These are phyloP conservation scores for Vidua chalybeata DNA, from an alignment of 2,113 vertebrate genomes.

Conservation along the genomic window DNA sequence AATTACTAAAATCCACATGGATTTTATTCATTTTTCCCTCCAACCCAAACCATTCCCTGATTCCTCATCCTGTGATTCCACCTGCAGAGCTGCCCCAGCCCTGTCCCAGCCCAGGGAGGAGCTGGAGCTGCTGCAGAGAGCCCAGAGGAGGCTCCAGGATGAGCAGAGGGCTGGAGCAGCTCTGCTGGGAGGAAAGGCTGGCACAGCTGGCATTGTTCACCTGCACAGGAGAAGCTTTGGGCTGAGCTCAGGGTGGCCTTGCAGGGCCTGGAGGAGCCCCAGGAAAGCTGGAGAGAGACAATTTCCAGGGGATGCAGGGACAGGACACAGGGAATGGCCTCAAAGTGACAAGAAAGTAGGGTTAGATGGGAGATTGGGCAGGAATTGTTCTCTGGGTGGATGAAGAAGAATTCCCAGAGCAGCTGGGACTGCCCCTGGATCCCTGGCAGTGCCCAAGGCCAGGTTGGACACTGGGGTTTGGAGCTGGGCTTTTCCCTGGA, in stretches of 20 bases:
- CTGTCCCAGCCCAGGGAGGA: background rate
- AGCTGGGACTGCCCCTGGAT: background rate
- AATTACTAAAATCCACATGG: background rate
- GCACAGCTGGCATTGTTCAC: no score
- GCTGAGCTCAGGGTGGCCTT: no score
- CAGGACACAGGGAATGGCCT: background rate
- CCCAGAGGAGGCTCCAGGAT: no score
- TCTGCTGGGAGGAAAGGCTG: no score
- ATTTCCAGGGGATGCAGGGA: background rate
- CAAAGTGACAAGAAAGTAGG: fast-evolving
- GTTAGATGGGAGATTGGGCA: background rate
- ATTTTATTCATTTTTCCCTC: fast-evolving
- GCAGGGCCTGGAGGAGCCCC: background rate
- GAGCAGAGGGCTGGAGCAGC: no score
- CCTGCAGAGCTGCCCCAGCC: background rate
- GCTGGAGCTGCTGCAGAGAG: no score
- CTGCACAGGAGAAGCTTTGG: no score
- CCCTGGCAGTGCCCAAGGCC: background rate
- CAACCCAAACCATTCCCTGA: no score
- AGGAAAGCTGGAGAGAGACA: background rate
- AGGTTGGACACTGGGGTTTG: fast-evolving
- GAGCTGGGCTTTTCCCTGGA: background rate
- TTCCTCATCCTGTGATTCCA: no score
- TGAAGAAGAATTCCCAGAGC: background rate
- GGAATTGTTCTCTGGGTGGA: background rate